These are phyloP conservation scores for Suillia variegata DNA, from an alignment of 2,888 invertebrate species.

Conservation along the genomic window DNA sequence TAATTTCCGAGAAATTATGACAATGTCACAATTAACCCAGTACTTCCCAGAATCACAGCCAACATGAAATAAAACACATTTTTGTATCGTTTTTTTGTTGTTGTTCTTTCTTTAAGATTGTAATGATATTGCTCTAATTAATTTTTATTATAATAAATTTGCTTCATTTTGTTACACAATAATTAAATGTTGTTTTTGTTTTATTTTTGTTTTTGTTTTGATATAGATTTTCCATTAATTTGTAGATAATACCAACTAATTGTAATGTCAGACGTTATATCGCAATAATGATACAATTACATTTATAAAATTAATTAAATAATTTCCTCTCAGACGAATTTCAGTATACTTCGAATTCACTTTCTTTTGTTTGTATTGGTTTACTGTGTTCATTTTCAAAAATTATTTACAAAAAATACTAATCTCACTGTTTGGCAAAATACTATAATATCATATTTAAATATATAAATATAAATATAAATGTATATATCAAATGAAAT, in stretches of 20 bases:
- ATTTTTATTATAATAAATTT: conserved; percentile 4
- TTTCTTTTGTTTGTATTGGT: conserved; percentile 26
- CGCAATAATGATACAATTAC: neutral
- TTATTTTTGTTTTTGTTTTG: conserved; percentile 6
- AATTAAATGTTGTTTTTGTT: too few species aligned
- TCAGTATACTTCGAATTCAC: neutral
- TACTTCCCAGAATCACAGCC: too few species aligned
- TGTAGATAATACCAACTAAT: conserved; percentile 17
- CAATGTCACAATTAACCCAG: too few species aligned
- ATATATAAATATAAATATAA: too few species aligned
- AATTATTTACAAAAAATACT: neutral
- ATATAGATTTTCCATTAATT: neutral
- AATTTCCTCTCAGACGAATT: neutral
- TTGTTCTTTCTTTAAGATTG: too few species aligned
- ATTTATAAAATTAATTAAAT: neutral
- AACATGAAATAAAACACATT: too few species aligned
- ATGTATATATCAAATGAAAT: too few species aligned
- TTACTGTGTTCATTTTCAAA: conserved; percentile 2
- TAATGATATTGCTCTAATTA: neutral
- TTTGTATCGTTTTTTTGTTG: too few species aligned
- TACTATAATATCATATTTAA: too few species aligned
- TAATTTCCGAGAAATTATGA: too few species aligned
- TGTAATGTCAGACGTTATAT: conserved; percentile 14
- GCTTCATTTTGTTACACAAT: conserved; percentile 20
- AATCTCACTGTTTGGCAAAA: neutral